Evolutionary conservation across 2,888 invertebrate species (phyloP), one percentile per base, ranked within the genome.

Genomic region (Ennomos quercinarius): DNA sequence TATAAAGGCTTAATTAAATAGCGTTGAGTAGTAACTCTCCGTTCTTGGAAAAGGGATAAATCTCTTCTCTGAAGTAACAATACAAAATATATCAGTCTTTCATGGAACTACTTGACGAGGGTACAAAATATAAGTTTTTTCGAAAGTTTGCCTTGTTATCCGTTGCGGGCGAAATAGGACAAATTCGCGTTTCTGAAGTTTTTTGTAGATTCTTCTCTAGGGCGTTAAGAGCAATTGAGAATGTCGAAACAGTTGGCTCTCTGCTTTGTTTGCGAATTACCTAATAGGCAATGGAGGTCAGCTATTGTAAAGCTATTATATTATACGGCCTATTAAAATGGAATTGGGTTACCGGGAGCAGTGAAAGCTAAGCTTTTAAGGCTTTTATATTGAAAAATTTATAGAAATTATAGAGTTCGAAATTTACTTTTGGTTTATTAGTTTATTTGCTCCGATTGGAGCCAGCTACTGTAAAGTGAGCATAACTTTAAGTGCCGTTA

Each of bases 81-180:
- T 63, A 57, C 65, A 70, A 63, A 64, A 59, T 54, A 57, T 57
- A 45, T 46, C 54, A 53, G 46, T 64, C 63, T 65, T 68, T 63
- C 57, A 55, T 43, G 9, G 49, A 51, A 66, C 64, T 51, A 61
- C 56, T 46, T 11, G 46, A 64, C 51, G 61, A 67, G 50, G 49
- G 56, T 66, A 37, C 47, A 57, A 63, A 56, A 57, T 48, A 68
- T 60, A 67, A 63, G 64, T 71, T 70, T 61, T 13, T 49, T 42
- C 41, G 51, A 70, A 63, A 69, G 54, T 52, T 48, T 17, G 34
- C 42, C 49, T 65, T 51, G 58, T 72, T 72, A 70, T 64, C 60
- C 40, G 49, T 44, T 41, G 47, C 46, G 53, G 57, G 42, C 50
- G 54, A 57, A 64, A 65, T 52, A 57, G 43, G 45, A 67, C 55